Base-by-base conservation (phyloP, 2,888 invertebrate species). In the Conus canariensis region DNA sequence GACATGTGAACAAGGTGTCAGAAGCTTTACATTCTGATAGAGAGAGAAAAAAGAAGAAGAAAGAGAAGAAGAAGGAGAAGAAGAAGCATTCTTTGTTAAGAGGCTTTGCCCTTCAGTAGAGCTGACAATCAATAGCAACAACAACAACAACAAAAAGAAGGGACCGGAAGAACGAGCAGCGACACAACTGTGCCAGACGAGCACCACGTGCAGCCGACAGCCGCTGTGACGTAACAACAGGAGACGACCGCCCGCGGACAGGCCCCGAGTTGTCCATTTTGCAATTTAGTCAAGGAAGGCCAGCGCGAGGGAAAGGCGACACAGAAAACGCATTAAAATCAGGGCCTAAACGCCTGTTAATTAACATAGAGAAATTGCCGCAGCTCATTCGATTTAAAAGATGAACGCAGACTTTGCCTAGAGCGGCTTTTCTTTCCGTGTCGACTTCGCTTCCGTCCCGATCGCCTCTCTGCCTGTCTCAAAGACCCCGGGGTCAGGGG, bases 351-450 rank as follows among this genome's bases (percentile, higher is more conserved):
- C 74, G 89, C 89, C n/a, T 85, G 89, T 89, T 89, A 89, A 89
- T 89, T 85, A 89, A 89, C 89, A 85, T 85, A 85, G 89, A 58
- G 89, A 89, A 85, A 89, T 85, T 85, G 89, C 85, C 74, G 22
- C n/a, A 89, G 89, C 74, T 89, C 83, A 89, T 89, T 89, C n/a
- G 89, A 89, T 89, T 89, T 89, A 89, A 89, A 85, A 89, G 74
- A 89, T 59, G 85, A 74, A 45, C 59, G 25, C 67, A 4, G 77
- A 70, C 70, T 45, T 12, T 22, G 70, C 89, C 89, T 19, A 60
- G 59, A 89, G 89, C 89, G 19, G 58, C 22, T 85, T 64, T 45
- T 60, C 64, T 25, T 83, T n/a, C 59, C 30, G 88, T 56, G 88
- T 89, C 88, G 88, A 88, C 30, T 64, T 85, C 85, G n/a, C 45